phyloP scores from a whole-genome alignment of 2,113 vertebrate genomes.

The Pagrus major region DNA sequence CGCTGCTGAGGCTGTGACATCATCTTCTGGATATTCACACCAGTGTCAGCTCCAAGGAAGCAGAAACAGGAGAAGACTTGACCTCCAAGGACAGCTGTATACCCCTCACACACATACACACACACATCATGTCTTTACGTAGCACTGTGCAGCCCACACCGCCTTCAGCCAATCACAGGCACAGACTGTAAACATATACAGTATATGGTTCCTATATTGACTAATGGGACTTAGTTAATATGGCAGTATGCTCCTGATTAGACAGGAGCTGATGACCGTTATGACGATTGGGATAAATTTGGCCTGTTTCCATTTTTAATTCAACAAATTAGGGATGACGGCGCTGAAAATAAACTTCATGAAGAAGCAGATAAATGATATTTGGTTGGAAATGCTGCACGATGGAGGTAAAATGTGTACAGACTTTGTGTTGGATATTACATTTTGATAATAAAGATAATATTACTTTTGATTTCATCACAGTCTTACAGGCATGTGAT shows the following conservation, averaged over 20 bases:
- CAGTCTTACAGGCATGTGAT: background rate
- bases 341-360: background rate
- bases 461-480: background rate
- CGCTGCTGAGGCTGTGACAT: slow-evolving; percentile 73
- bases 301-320: background rate
- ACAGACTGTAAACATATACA: slow-evolving; percentile 1
- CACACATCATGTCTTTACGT: slow-evolving; percentile 33
- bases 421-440: background rate
- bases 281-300: background rate
- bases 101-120: slow-evolving; percentile 8
- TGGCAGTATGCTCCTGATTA: background rate
- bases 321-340: background rate
- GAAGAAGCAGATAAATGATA: background rate
- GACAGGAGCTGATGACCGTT: background rate
- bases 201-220: background rate
- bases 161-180: slow-evolving; percentile 5
- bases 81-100: slow-evolving; percentile 75
- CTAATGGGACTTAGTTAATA: background rate
- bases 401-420: background rate
- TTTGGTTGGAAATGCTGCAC: background rate
- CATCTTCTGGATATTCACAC: slow-evolving; percentile 78
- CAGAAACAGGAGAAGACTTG: slow-evolving; percentile 77
- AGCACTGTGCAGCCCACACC: background rate
- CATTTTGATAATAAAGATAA: background rate
- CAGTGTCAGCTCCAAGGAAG: slow-evolving; percentile 77